Percentiles rank a stretch among this genome's conserved stretches.
phyloP scores from a whole-genome alignment of 2,888 invertebrate species.

The Archips crataeganus region DNA sequence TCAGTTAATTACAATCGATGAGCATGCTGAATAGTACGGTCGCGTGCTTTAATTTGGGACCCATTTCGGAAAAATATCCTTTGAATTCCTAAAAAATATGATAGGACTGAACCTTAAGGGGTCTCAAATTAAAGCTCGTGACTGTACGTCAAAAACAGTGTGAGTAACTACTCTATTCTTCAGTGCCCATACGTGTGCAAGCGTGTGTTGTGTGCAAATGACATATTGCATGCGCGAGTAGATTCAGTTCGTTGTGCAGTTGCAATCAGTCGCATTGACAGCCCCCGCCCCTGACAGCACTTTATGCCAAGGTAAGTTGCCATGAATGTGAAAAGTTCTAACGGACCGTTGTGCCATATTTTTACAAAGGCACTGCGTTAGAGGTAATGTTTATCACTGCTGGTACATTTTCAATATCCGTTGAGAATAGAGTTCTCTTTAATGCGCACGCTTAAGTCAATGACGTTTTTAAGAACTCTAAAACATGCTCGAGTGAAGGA shows the following conservation, averaged over 20 bases:
- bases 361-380: constrained; percentile 13
- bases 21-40: not conserved
- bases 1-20: no score
- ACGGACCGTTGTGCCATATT: constrained; percentile 38
- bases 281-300: constrained; percentile 58
- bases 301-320: constrained; percentile 56
- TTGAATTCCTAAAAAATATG: no score
- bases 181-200: constrained; percentile 20
- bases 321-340: constrained; percentile 47
- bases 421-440: not conserved
- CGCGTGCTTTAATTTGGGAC: no score
- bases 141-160: not conserved
- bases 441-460: not conserved
- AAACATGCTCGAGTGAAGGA: not conserved
- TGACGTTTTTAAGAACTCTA: not conserved
- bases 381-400: constrained; percentile 9
- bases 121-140: no score
- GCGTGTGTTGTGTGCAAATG: constrained; percentile 58
- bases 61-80: no score
- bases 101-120: no score
- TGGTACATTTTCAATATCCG: constrained; percentile 6
- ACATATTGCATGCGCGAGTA: constrained; percentile 60
- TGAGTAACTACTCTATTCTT: constrained; percentile 14
- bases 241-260: constrained; percentile 55
- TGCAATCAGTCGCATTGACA: constrained; percentile 70